A percentile compares a stretch with the other conserved stretches of the same genome.
These are phyloP conservation scores for Streptopelia turtur DNA, from an alignment of 2,797 vertebrate species.

Conservation along the genomic window DNA sequence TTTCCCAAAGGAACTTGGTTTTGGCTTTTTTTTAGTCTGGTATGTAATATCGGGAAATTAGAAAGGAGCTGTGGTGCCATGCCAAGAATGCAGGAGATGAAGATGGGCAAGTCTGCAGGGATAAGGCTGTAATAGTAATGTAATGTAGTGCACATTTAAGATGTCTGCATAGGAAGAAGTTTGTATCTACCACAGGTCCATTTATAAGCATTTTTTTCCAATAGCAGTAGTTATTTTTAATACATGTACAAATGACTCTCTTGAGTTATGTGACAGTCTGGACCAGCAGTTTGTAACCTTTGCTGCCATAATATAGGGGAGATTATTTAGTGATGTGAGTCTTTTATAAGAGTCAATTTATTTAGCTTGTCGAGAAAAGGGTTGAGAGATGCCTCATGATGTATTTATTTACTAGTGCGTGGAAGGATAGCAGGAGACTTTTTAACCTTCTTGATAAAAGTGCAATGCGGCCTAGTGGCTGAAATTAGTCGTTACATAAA, in stretches of 20 bases:
- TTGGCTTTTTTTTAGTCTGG: background rate
- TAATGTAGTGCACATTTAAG: background rate
- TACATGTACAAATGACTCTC: background rate
- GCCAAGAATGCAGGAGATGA: background rate
- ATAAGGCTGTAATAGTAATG: background rate
- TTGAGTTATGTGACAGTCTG: background rate
- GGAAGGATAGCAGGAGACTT: background rate
- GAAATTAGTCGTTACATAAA: background rate
- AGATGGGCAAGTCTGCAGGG: background rate
- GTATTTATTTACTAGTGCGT: background rate
- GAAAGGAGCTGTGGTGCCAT: background rate
- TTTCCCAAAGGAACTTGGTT: background rate
- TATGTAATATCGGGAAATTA: background rate
- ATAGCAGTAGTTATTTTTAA: background rate
- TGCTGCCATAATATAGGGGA: background rate
- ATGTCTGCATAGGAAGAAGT: background rate
- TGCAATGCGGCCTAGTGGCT: accelerated
- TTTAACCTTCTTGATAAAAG: background rate
- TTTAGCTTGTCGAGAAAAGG: background rate
- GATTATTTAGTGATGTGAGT: background rate
- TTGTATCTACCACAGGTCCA: background rate
- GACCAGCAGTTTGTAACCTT: background rate
- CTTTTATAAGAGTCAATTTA: background rate
- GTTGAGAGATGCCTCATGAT: background rate
- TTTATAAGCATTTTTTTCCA: background rate